Conservation (phyloP, 2,113 vertebrate genomes). For the Mugil cephalus region DNA sequence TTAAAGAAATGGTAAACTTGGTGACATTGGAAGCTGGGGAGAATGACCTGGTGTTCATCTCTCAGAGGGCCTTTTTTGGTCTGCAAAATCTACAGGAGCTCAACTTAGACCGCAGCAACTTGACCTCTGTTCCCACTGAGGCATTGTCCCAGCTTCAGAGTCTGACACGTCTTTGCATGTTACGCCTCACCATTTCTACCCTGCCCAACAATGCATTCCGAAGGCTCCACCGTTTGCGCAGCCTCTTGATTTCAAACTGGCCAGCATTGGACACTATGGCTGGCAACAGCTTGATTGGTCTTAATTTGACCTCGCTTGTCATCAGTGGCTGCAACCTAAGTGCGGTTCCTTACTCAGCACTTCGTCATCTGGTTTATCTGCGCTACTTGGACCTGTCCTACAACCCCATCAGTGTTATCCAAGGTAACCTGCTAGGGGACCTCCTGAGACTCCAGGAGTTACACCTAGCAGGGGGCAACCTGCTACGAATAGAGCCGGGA, state of each 20-base stretch:
- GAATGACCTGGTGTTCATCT: constrained; percentile 90
- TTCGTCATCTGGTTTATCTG: constrained; percentile 87
- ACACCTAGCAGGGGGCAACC: constrained; percentile 85
- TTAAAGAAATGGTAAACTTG: constrained; percentile 84
- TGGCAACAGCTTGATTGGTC: constrained; percentile 85
- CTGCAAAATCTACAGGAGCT: constrained; percentile 85
- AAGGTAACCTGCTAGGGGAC: constrained; percentile 80
- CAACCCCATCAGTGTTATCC: constrained; percentile 89
- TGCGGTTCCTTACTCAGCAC: constrained; percentile 84
- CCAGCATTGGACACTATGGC: constrained; percentile 83
- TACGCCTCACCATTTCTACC: constrained; percentile 82
- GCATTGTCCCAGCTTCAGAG: constrained; percentile 87
- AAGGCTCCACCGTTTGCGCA: constrained; percentile 82
- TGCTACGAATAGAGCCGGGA: constrained; percentile 85
- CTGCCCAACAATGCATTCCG: constrained; percentile 86
- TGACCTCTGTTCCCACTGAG: constrained; percentile 86
- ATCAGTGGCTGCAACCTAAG: constrained; percentile 89
- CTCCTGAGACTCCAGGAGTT: constrained; percentile 89
- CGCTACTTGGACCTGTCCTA: constrained; percentile 88
- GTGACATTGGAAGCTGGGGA: constrained; percentile 84
- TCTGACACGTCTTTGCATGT: constrained; percentile 81
- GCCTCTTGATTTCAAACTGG: constrained; percentile 87
- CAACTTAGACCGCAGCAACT: constrained; percentile 88
- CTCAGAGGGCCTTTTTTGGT: constrained; percentile 87
- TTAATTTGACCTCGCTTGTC: constrained; percentile 89